A percentile compares a stretch with the other conserved stretches of the same genome.
phyloP scores from a whole-genome alignment of 2,113 vertebrate genomes.

The Campylorhamphus procurvoides region DNA sequence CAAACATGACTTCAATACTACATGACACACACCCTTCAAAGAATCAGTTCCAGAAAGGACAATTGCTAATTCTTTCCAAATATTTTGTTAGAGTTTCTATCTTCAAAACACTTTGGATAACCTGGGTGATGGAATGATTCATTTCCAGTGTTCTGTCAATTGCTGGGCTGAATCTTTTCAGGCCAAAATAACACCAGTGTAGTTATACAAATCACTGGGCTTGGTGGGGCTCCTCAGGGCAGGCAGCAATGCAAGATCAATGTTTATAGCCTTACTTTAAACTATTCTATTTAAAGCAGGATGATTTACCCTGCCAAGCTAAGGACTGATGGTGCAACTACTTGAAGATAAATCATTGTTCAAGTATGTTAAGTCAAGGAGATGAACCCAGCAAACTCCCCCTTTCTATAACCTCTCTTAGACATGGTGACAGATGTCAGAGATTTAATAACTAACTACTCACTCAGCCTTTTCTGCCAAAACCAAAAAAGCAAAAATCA shows the following conservation, averaged over 20 bases:
- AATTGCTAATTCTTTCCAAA: slow-evolving; percentile 21
- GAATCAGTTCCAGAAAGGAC: slow-evolving; percentile 9
- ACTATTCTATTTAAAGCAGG: neutral
- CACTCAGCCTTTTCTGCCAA: neutral
- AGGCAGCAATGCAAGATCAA: neutral
- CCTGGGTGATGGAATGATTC: neutral
- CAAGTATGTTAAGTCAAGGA: neutral
- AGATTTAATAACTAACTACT: neutral
- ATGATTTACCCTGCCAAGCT: neutral
- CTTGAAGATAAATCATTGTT: neutral
- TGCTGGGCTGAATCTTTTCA: neutral
- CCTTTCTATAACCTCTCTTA: neutral
- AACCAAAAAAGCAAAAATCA: neutral
- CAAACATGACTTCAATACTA: slow-evolving; percentile 6
- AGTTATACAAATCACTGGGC: neutral
- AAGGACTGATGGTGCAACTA: neutral
- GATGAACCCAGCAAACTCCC: neutral
- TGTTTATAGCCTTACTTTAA: neutral
- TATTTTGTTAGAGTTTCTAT: neutral
- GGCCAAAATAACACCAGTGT: neutral
- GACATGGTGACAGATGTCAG: neutral
- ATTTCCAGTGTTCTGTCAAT: neutral
- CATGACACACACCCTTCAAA: neutral
- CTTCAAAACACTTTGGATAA: slow-evolving; percentile 16
- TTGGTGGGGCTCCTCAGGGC: neutral